A percentile compares a stretch with the other conserved stretches of the same genome.
Evolutionary conservation across 2,888 invertebrate genomes (phyloP).

Genomic region (Stenodera caucasica): DNA sequence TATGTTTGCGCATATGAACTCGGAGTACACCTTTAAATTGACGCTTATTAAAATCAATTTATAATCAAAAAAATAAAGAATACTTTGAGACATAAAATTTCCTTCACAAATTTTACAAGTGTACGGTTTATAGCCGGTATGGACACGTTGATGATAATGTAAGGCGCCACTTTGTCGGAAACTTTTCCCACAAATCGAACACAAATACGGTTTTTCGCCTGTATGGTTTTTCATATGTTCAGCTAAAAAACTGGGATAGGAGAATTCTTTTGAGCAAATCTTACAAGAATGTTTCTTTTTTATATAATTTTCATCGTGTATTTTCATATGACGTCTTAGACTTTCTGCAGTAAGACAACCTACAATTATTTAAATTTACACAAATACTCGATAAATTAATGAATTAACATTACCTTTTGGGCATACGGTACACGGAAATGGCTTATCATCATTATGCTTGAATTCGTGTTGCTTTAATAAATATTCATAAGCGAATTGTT

Average conservation of each 20-base stretch:
- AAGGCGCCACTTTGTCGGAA: conserved; percentile 50
- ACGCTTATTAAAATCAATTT: neutral
- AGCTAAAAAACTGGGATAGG: conserved; percentile 46
- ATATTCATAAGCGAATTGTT: conserved; percentile 44
- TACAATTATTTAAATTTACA: conserved; percentile 24
- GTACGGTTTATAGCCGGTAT: conserved; percentile 45
- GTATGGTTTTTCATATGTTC: conserved; percentile 54
- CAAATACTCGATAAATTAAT: neutral
- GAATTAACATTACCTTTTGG: conserved; percentile 2
- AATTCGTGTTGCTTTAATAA: conserved; percentile 47
- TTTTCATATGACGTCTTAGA: conserved; percentile 47
- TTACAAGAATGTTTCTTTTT: conserved; percentile 46
- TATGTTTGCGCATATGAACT: conserved; percentile 44
- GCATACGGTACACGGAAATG: conserved; percentile 48
- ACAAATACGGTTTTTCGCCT: conserved; percentile 50
- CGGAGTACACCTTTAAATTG: conserved; percentile 37
- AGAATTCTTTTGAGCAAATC: conserved; percentile 46
- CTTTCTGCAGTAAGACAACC: conserved; percentile 52
- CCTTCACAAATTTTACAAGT: conserved; percentile 39
- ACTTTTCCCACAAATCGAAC: conserved; percentile 48
- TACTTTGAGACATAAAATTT: conserved; percentile 41
- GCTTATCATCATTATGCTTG: conserved; percentile 47
- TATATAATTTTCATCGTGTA: conserved; percentile 46
- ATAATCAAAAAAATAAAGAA: neutral
- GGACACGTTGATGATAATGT: conserved; percentile 46